A percentile compares a stretch with the other conserved stretches of the same genome.
phyloP scores from a whole-genome alignment of 2,888 invertebrate species.

The Spisula subtruncata region DNA sequence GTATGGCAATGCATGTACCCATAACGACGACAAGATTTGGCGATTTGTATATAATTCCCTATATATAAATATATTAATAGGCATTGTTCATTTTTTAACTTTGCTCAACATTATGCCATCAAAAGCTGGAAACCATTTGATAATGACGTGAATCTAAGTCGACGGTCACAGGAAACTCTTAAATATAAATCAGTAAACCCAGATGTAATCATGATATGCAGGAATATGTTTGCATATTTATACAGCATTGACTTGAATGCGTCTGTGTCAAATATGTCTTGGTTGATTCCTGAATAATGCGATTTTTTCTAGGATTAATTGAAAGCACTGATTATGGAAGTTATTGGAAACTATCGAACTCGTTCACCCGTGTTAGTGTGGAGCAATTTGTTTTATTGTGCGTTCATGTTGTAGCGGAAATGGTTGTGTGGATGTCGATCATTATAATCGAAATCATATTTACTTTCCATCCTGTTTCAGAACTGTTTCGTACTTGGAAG shows the following conservation, averaged over 20 bases:
- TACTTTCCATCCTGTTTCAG: too few relatives aligned
- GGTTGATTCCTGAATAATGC: neutral
- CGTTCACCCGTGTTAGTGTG: neutral
- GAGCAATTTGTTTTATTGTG: neutral
- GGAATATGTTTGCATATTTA: slow-evolving; percentile 13
- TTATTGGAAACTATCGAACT: neutral
- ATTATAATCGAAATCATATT: neutral
- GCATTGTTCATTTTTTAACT: too few relatives aligned
- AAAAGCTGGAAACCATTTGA: too few relatives aligned
- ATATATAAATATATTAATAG: too few relatives aligned
- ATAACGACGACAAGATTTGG: too few relatives aligned
- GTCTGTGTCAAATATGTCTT: neutral
- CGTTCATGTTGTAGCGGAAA: neutral
- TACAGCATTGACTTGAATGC: neutral
- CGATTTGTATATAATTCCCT: too few relatives aligned
- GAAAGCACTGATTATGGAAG: neutral
- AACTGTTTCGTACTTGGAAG: too few relatives aligned
- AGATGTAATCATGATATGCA: neutral
- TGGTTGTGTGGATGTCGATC: neutral
- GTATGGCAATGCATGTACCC: too few relatives aligned
- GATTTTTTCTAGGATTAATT: neutral
- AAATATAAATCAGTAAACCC: neutral
- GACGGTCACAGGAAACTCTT: neutral
- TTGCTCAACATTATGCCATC: too few relatives aligned
- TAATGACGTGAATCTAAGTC: too few relatives aligned